Evolutionary conservation across 2,888 invertebrate species (phyloP).

Genomic region (Lasioglossum figueresi): DNA sequence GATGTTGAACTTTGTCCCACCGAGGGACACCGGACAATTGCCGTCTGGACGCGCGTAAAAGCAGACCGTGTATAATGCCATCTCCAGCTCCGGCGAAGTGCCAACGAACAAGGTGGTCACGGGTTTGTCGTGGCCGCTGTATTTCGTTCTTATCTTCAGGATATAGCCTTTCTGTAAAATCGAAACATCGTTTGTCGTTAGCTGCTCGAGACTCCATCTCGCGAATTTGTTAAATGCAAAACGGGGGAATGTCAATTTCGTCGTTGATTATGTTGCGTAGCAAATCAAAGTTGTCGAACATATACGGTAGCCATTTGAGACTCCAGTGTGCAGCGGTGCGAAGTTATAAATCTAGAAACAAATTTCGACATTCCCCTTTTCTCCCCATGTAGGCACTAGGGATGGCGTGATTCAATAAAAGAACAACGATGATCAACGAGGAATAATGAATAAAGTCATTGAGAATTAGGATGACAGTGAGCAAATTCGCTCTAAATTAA

Average conservation of each 20-base stretch:
- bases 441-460: too few relatives aligned
- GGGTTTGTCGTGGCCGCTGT: conserved; percentile 90
- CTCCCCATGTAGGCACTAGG: too few relatives aligned
- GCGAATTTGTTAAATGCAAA: too few relatives aligned
- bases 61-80: conserved; percentile 95
- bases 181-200: background rate
- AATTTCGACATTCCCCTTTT: background rate
- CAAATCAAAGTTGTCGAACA: too few relatives aligned
- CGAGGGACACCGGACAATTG: conserved; percentile 90
- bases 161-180: conserved; percentile 91
- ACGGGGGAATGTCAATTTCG: too few relatives aligned
- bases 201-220: background rate
- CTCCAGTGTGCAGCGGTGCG: too few relatives aligned
- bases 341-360: background rate
- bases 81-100: conserved; percentile 95
- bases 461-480: too few relatives aligned
- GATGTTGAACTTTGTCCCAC: conserved; percentile 89
- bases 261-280: too few relatives aligned
- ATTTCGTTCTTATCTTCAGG: conserved; percentile 89
- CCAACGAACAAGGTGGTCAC: conserved; percentile 92
- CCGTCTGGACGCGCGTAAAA: conserved; percentile 91
- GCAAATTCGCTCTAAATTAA: too few relatives aligned
- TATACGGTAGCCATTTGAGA: too few relatives aligned
- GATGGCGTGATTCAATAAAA: too few relatives aligned
- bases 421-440: too few relatives aligned